Evolutionary conservation across 2,888 invertebrate genomes (phyloP).

Genomic region (Amphipoea lucens): DNA sequence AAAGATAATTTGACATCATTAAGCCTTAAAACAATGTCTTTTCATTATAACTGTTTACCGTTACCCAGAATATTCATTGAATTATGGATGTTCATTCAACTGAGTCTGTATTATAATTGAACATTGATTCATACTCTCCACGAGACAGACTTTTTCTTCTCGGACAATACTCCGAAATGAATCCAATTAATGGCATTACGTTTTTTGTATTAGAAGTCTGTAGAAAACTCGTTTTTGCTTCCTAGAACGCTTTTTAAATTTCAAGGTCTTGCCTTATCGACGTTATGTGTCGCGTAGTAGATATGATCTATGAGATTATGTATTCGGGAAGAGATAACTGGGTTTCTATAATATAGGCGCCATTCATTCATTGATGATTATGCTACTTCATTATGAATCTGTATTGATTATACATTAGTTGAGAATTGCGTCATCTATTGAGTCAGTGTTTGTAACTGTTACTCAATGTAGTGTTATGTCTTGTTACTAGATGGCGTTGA

Average conservation of each 20-base stretch:
- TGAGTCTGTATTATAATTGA: constrained; percentile 14
- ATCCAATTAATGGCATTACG: constrained; percentile 35
- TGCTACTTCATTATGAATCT: constrained; percentile 39
- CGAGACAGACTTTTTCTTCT: constrained; percentile 25
- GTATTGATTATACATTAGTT: constrained; percentile 49
- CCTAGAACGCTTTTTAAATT: constrained; percentile 39
- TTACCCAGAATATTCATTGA: constrained; percentile 9
- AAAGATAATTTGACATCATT: constrained; percentile 27
- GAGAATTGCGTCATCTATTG: constrained; percentile 42
- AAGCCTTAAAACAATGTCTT: not conserved
- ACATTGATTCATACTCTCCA: constrained; percentile 41
- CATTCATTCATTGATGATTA: constrained; percentile 59
- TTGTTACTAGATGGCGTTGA: not conserved
- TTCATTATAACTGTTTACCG: not conserved
- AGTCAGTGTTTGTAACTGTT: fast-evolving
- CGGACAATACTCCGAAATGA: constrained; percentile 21
- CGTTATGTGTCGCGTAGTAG: constrained; percentile 46
- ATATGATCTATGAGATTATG: constrained; percentile 58
- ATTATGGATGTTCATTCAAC: constrained; percentile 47
- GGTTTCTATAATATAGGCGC: constrained; percentile 42
- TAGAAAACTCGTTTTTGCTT: constrained; percentile 37
- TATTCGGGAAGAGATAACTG: constrained; percentile 51
- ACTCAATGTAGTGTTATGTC: fast-evolving
- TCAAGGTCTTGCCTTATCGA: constrained; percentile 56
- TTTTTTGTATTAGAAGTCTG: constrained; percentile 50